Conservation (phyloP, 2,888 invertebrate genomes). For the Latrodectus elegans region DNA sequence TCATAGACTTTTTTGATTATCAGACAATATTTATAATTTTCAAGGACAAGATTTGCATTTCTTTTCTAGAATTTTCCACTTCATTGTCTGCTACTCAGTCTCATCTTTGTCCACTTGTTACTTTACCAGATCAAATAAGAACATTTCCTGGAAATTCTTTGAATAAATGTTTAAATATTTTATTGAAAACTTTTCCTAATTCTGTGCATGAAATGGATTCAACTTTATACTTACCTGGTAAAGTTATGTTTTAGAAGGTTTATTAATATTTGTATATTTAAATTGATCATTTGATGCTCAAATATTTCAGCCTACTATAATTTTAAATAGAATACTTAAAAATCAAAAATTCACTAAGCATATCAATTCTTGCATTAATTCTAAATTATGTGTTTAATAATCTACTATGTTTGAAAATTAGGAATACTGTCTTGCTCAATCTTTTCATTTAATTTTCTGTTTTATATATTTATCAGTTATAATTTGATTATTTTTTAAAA, state of each 20-base stretch:
- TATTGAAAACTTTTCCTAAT: neutral
- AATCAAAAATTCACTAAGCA: neutral
- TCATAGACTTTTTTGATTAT: too few relatives aligned
- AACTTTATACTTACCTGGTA: slow-evolving; percentile 34
- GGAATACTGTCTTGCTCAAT: too few relatives aligned
- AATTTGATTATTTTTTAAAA: too few relatives aligned
- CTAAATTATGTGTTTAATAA: neutral
- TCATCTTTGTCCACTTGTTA: slow-evolving; percentile 30
- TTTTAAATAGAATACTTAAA: neutral
- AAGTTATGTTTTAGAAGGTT: neutral
- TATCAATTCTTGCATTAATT: neutral
- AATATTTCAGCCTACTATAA: too few relatives aligned
- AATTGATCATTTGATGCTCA: neutral
- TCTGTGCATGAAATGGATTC: slow-evolving; percentile 4
- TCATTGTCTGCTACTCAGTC: slow-evolving; percentile 23
- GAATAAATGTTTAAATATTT: slow-evolving; percentile 17
- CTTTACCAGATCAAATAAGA: slow-evolving; percentile 19
- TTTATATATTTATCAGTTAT: too few relatives aligned
- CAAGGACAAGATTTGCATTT: neutral
- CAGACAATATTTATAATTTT: too few relatives aligned
- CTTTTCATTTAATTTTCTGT: too few relatives aligned
- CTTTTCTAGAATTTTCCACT: slow-evolving; percentile 42
- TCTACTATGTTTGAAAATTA: too few relatives aligned
- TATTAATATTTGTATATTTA: neutral
- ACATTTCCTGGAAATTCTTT: slow-evolving; percentile 43